Percentiles rank a stretch among this genome's conserved stretches.
Evolutionary conservation across 2,797 vertebrate genomes (phyloP).

Genomic region (Crenichthys baileyi): DNA sequence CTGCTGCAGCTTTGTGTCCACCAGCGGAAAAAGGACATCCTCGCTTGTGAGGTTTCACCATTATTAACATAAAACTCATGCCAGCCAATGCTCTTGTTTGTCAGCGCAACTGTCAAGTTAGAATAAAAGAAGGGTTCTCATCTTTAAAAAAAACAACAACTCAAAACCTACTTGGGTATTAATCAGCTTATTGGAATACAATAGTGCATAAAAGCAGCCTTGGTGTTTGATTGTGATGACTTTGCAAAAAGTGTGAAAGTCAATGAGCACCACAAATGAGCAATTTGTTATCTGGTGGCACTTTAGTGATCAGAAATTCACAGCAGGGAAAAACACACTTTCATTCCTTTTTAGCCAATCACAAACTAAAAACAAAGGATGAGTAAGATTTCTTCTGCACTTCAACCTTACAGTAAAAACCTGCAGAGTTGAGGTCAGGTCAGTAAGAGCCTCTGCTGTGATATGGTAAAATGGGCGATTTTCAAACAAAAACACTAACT

Average conservation of each 20-base stretch:
- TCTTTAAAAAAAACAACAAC: slow-evolving; percentile 32
- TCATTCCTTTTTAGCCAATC: neutral
- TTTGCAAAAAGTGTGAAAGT: slow-evolving; percentile 65
- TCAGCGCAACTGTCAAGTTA: neutral
- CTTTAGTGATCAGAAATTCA: slow-evolving; percentile 16
- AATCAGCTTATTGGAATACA: slow-evolving; percentile 46
- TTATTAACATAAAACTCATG: neutral
- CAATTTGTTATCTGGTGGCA: slow-evolving; percentile 11
- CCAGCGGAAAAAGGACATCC: slow-evolving; percentile 60
- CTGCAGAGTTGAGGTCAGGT: slow-evolving; percentile 46
- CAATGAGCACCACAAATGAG: slow-evolving; percentile 22
- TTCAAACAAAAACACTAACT: slow-evolving; percentile 56
- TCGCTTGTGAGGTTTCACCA: slow-evolving; percentile 25
- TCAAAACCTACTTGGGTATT: slow-evolving; percentile 22
- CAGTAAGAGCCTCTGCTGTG: slow-evolving; percentile 61
- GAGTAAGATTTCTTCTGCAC: slow-evolving; percentile 5
- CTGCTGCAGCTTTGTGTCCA: slow-evolving; percentile 15
- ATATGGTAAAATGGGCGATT: slow-evolving; percentile 21
- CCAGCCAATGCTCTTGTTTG: neutral
- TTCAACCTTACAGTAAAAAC: slow-evolving; percentile 45
- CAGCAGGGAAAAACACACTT: neutral
- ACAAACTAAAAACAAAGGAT: neutral
- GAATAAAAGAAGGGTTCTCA: slow-evolving; percentile 11
- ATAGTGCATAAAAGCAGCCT: slow-evolving; percentile 17
- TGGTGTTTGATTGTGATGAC: slow-evolving; percentile 4